Evolutionary conservation across 2,113 vertebrate species (phyloP).

Genomic region (Hemiprocne comata): DNA sequence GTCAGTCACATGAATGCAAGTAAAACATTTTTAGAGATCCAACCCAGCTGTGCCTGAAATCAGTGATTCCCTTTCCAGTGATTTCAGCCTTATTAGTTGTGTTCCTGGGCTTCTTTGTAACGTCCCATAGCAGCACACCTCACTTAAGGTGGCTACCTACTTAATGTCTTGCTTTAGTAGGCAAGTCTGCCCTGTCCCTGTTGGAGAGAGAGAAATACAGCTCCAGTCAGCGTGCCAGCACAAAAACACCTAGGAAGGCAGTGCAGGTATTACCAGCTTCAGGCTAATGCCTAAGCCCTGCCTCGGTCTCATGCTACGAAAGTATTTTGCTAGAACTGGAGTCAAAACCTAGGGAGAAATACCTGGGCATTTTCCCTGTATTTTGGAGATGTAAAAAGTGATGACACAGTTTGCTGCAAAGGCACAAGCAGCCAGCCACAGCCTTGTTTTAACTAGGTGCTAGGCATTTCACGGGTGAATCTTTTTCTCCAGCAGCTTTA

Average conservation of each 20-base stretch:
- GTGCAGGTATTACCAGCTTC: background rate
- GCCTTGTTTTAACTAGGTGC: background rate
- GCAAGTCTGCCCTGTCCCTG: background rate
- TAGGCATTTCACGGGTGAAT: background rate
- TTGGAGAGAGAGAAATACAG: background rate
- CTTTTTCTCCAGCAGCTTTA: background rate
- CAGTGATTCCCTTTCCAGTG: background rate
- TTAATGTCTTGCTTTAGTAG: background rate
- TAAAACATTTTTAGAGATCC: background rate
- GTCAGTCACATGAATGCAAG: fast-evolving
- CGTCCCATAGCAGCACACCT: background rate
- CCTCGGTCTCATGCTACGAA: background rate
- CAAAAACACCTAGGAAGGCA: background rate
- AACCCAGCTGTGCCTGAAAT: background rate
- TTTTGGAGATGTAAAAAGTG: background rate
- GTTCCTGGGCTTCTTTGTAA: background rate
- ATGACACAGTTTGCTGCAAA: background rate
- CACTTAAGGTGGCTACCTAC: background rate
- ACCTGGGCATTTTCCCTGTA: background rate
- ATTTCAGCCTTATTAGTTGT: background rate
- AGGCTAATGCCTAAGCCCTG: background rate
- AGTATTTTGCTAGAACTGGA: background rate
- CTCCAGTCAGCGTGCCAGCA: fast-evolving
- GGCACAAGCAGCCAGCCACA: background rate
- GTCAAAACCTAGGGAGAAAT: background rate